Base-by-base conservation (phyloP, 2,113 vertebrate species). In the Smithornis capensis region DNA sequence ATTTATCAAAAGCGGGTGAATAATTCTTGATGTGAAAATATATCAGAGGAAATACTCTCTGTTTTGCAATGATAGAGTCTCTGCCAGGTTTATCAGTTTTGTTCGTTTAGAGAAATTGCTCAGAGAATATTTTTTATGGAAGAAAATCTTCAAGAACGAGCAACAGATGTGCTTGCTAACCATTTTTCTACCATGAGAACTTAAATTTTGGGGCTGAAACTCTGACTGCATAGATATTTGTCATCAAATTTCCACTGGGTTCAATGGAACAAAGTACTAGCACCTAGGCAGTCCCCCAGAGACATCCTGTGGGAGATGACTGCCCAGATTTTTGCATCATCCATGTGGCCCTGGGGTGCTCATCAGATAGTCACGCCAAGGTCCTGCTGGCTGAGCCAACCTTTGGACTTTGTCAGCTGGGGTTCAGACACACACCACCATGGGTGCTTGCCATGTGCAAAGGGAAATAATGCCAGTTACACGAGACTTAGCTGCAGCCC, bases 321-420 rank as follows among this genome's bases (percentile, higher is more conserved):
- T 1, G 1, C 7, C 11, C 3, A 25, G 4, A 13, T 53, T 73
- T 86, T 44, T 49, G 4, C 13, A 59, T 14, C 17, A 40, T 35
- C 13, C 6, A 12, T 0, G 1, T 18, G 37, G 12, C 8, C 10
- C 3, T 13, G 27, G 3, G 4, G 4, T 80, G 6, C 12, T 69
- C 0, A 0, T 44, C 9, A 69, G 35, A 62, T 25, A 17, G 16
- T 65, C 14, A 55, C 19, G n/a, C 2, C 19, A 37, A 38, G 5
- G 17, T 77, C 6, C 44, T 55, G 29, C 18, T 64, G 45, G 3
- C 53, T 69, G 37, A 92, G 17, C 6, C 28, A 79, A 3, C 4
- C 22, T 45, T 63, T 2, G 14, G 10, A 5, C 38, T 67, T 65
- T 2, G 3, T 35, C 40, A 90, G 25, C 7, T 0, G 2, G 3